These are phyloP conservation scores for Acrobasis consociella DNA, from an alignment of 2,888 invertebrate genomes.

Conservation along the genomic window DNA sequence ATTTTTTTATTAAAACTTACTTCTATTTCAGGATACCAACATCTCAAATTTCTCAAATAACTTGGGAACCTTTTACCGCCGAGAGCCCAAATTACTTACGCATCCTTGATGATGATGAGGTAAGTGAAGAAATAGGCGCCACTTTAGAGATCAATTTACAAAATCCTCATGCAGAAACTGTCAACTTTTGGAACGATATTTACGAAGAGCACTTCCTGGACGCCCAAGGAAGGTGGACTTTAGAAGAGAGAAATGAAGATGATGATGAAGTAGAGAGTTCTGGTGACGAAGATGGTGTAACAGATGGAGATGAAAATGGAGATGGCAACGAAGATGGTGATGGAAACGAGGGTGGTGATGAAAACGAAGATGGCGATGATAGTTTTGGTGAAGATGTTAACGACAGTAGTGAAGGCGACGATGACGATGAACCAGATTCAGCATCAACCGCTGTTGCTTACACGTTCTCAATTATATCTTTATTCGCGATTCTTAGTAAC, in stretches of 20 bases:
- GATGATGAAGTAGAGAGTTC: background rate
- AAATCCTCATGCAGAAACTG: constrained; percentile 51
- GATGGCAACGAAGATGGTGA: background rate
- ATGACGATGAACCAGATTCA: constrained; percentile 39
- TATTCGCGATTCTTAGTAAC: constrained; percentile 54
- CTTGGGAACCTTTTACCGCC: constrained; percentile 57
- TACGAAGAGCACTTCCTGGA: constrained; percentile 60
- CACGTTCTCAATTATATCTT: constrained; percentile 56
- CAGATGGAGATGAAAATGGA: background rate
- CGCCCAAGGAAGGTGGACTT: constrained; percentile 56
- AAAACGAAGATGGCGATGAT: constrained; percentile 18
- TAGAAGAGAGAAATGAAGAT: constrained; percentile 26
- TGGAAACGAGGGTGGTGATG: background rate
- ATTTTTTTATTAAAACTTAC: background rate
- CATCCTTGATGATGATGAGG: constrained; percentile 50
- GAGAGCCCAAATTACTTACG: constrained; percentile 45
- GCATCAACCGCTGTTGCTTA: constrained; percentile 58
- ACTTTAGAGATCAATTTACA: constrained; percentile 46
- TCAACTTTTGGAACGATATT: constrained; percentile 62
- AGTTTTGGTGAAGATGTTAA: constrained; percentile 23
- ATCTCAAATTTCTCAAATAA: constrained; percentile 48
- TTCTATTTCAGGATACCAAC: constrained; percentile 14
- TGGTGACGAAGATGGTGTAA: background rate
- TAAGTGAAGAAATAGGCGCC: constrained; percentile 34
- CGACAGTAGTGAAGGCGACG: constrained; percentile 26